Percentiles rank a stretch among this genome's conserved stretches.
These are phyloP conservation scores for Girardia tigrina DNA, from an alignment of 2,888 invertebrate genomes.

Conservation along the genomic window DNA sequence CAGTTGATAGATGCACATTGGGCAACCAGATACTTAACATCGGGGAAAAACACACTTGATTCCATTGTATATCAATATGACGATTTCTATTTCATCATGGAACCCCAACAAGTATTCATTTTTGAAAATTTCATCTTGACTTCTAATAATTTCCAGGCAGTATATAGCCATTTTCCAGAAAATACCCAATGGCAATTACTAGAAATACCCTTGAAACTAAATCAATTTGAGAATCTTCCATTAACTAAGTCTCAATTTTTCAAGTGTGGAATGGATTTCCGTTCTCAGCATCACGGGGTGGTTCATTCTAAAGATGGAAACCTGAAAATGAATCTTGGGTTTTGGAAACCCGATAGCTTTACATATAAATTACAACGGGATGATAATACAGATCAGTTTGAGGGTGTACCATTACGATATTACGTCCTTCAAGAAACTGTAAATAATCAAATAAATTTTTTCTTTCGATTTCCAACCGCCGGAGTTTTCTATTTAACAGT, in stretches of 20 bases:
- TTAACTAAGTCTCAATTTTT: constrained; percentile 51
- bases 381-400: constrained; percentile 26
- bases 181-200: constrained; percentile 48
- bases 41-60: constrained; percentile 40
- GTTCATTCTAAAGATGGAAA: constrained; percentile 46
- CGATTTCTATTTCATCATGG: constrained; percentile 96
- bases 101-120: constrained; percentile 59
- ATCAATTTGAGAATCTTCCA: constrained; percentile 49
- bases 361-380: constrained; percentile 47
- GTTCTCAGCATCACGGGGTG: constrained; percentile 43
- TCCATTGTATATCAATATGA: constrained; percentile 75
- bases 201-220: constrained; percentile 40
- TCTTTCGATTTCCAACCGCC: constrained; percentile 41
- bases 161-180: constrained; percentile 50
- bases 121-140: neutral
- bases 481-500: constrained; percentile 49
- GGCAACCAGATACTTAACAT: constrained; percentile 67
- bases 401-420: constrained; percentile 13
- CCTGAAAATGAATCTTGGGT: constrained; percentile 46
- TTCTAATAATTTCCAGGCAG: constrained; percentile 34
- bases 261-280: constrained; percentile 47
- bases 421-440: constrained; percentile 31
- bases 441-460: constrained; percentile 27
- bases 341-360: constrained; percentile 46
- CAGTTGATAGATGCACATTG: constrained; percentile 97